Evolutionary conservation across 2,113 vertebrate genomes (phyloP), one percentile per base, ranked within the genome.

Genomic region (Gobiocypris rarus): DNA sequence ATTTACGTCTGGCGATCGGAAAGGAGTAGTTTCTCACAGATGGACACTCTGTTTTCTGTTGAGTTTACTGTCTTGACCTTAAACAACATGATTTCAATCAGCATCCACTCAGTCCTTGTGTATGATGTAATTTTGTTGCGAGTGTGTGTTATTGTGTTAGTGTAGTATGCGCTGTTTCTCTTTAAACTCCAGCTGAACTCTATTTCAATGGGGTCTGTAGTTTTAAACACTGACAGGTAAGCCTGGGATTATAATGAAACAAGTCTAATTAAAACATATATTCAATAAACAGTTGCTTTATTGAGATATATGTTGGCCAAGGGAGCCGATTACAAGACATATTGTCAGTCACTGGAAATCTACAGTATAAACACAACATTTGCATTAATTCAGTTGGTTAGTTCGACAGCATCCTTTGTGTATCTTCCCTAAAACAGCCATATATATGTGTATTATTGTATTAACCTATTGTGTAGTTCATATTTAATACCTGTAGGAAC

Each of bases 171-270:
- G 10, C 52, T 43, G 56, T 71, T 69, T 82, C 70, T 28, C 73
- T 70, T 58, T 81, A 85, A 86, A 86, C 84, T 83, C 76, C 26
- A 24, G 26, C 82, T 89, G 88, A 88, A 88, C 87, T 31, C 85
- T 7, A 52, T 11, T 19, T 61, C 76, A 13, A 8, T 13, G 63
- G 26, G 73, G 76, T 54, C 85, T 59, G 69, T 71, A 50, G 67
- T 87, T 75, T 73, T 56, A 73, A 75, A 78, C 83, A 70, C 75
- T 74, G 86, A 71, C 83, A 34, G 28, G 52, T 43, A 43, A 43
- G 80, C 67, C 73, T 75, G 80, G 19, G 80, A 85, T 85, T 69
- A 67, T 80, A 85, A 67, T 52, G 24, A 77, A 79, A 69, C 71
- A 45, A 58, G 28, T 43, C 67, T 80, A 82, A 85, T 87, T 87